Percentiles rank a stretch among this genome's conserved stretches.
phyloP scores from a whole-genome alignment of 1,140 invertebrate genomes.

The Bombus difficillimus region DNA sequence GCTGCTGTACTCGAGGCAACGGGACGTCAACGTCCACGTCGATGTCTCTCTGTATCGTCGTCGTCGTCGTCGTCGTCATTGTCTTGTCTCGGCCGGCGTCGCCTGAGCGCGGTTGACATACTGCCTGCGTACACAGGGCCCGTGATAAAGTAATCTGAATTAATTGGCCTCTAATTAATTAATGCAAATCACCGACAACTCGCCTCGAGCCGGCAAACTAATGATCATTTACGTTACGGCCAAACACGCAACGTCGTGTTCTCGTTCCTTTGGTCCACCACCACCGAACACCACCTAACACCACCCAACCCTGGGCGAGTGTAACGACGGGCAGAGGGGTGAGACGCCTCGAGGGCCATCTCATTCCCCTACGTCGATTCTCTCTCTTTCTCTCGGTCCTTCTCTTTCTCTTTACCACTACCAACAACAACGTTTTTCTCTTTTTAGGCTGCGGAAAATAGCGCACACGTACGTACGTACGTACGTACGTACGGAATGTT shows the following conservation, averaged over 20 bases:
- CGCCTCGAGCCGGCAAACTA: conserved; percentile 48
- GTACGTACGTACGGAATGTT: conserved; percentile 49
- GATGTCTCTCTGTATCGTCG: conserved; percentile 40
- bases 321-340: neutral
- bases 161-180: conserved; percentile 68
- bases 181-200: conserved; percentile 62
- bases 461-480: conserved; percentile 50
- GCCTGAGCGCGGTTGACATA: conserved; percentile 39
- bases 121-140: conserved; percentile 8
- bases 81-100: conserved; percentile 48
- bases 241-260: conserved; percentile 32
- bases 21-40: conserved; percentile 55
- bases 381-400: neutral
- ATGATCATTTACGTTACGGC: conserved; percentile 60
- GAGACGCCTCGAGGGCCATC: conserved; percentile 31
- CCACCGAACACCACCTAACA: neutral
- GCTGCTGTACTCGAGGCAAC: conserved; percentile 46
- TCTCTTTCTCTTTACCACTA: neutral
- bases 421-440: neutral
- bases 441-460: conserved; percentile 47
- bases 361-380: neutral
- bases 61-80: conserved; percentile 41
- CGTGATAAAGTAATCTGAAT: conserved; percentile 71
- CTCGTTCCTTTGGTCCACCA: conserved; percentile 41
- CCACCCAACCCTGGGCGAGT: neutral